Conservation (phyloP, 1,140 invertebrate genomes). For the Vanessa atalanta region DNA sequence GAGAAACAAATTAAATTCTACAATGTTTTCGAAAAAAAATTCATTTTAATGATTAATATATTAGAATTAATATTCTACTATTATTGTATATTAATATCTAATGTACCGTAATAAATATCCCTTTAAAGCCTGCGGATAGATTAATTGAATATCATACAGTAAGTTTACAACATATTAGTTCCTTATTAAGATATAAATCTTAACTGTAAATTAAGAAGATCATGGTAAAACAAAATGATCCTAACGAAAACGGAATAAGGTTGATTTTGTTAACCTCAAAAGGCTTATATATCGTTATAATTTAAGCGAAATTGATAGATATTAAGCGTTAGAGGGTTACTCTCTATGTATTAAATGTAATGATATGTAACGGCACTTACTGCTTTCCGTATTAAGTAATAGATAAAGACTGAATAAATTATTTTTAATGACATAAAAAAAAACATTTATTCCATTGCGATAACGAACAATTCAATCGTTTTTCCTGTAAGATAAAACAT, state of each 20-base stretch:
- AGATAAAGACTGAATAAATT: too few species aligned
- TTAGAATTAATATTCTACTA: not conserved
- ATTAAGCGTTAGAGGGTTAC: conserved; percentile 21
- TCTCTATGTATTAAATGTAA: conserved; percentile 31
- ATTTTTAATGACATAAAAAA: too few species aligned
- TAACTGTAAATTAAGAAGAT: conserved; percentile 27
- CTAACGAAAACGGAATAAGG: conserved; percentile 2
- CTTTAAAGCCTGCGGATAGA: not conserved
- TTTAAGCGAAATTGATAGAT: conserved; percentile 25
- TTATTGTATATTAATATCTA: not conserved
- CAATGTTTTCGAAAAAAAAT: not conserved
- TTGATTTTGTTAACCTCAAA: not conserved
- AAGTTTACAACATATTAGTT: conserved; percentile 23
- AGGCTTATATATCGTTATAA: conserved; percentile 19
- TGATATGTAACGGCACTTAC: conserved; percentile 31
- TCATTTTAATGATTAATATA: not conserved
- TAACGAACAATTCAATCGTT: not conserved
- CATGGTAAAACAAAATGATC: not conserved
- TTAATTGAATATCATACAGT: conserved; percentile 21
- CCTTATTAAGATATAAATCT: conserved; percentile 19
- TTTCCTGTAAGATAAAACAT: too few species aligned
- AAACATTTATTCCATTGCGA: not conserved
- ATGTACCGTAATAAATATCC: not conserved
- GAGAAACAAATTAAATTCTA: conserved; percentile 18
- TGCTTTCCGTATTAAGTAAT: conserved; percentile 7